A percentile compares a stretch with the other conserved stretches of the same genome.
Conservation (phyloP, 2,888 invertebrate genomes). For the Yponomeuta sedellus region DNA sequence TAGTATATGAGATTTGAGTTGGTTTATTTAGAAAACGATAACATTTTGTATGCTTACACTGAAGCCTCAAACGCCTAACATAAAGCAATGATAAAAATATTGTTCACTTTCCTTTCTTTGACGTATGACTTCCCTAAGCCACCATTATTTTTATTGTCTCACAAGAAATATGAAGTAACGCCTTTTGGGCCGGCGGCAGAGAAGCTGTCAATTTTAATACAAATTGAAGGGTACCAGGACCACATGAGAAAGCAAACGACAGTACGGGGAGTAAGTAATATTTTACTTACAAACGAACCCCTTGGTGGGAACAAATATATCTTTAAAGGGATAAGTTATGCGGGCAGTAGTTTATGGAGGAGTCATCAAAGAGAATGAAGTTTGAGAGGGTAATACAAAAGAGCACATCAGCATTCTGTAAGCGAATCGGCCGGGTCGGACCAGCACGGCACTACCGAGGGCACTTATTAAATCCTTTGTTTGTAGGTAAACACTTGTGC, state of each 20-base stretch:
- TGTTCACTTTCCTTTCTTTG: not conserved
- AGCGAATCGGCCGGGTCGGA: conserved; percentile 17
- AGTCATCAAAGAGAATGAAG: conserved; percentile 39
- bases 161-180: conserved; percentile 2
- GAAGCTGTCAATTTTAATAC: not conserved
- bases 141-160: not conserved
- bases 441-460: conserved; percentile 21
- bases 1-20: no score
- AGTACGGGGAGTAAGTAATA: conserved; percentile 9
- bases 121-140: not conserved
- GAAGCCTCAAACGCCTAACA: no score
- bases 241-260: conserved; percentile 1
- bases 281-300: conserved; percentile 25
- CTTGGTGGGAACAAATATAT: conserved; percentile 35
- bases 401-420: conserved; percentile 28
- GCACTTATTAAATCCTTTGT: conserved; percentile 45
- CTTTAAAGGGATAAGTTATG: conserved; percentile 45
- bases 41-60: no score
- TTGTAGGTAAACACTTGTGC: conserved; percentile 30
- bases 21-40: no score
- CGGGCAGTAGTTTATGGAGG: conserved; percentile 41
- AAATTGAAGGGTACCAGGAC: not conserved
- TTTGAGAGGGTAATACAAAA: conserved; percentile 44
- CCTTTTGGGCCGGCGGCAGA: not conserved
- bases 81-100: no score